phyloP scores from a whole-genome alignment of 2,113 vertebrate species.

The Macquaria ambigua region DNA sequence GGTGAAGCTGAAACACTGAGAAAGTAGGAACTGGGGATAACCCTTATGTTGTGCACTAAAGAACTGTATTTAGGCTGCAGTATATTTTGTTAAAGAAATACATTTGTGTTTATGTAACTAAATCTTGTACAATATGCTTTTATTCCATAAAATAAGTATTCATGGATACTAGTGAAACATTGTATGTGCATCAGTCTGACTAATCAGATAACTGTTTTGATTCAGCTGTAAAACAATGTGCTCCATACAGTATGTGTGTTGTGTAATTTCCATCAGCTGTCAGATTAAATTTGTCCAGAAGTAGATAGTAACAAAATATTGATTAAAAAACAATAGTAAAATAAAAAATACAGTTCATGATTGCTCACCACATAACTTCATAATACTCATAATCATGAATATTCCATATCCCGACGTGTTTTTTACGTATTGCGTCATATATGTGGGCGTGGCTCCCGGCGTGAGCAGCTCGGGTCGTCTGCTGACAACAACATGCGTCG shows the following conservation, averaged over 20 bases:
- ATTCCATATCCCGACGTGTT: not conserved
- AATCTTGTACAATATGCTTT: not conserved
- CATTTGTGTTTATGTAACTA: slow-evolving; percentile 27
- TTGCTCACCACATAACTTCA: not conserved
- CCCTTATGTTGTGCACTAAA: not conserved
- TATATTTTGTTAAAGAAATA: slow-evolving; percentile 49
- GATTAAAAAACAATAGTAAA: not conserved
- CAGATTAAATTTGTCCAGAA: not conserved
- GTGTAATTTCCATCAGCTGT: not conserved
- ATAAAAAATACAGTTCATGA: not conserved
- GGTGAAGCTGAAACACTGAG: not conserved
- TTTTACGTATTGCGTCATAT: slow-evolving; percentile 50
- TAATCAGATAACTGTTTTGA: not conserved
- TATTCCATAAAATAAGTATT: not conserved
- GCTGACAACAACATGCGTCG: slow-evolving; percentile 54
- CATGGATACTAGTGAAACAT: not conserved
- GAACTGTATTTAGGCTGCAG: slow-evolving; percentile 14
- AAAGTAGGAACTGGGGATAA: not conserved
- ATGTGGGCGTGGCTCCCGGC: slow-evolving; percentile 61
- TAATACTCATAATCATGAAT: not conserved
- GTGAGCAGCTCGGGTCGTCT: not conserved
- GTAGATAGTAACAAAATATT: too few relatives aligned
- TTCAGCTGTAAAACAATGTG: not conserved
- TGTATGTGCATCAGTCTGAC: slow-evolving; percentile 5
- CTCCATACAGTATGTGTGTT: not conserved